Base-by-base conservation (phyloP, 1,140 invertebrate genomes). In the Drosophila novamexicana region DNA sequence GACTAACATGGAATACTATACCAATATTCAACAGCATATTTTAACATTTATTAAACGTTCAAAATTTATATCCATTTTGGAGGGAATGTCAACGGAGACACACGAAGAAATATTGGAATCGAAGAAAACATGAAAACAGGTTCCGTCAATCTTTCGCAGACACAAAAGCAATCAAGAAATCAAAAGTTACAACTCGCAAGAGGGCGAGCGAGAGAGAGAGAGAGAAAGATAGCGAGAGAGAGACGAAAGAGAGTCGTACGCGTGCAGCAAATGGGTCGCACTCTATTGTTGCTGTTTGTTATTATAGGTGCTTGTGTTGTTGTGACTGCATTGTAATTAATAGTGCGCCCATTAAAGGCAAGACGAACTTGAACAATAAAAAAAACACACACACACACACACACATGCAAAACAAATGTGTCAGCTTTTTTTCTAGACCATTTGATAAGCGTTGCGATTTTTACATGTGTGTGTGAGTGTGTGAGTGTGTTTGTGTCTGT, bases 241-340 rank as follows among this genome's bases (percentile, higher is more conserved):
- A 52, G 34, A 22, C 22, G 8, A 44, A 37, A 54, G 18, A 54
- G n/a, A 52, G 29, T 36, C 18, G 16, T 39, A 36, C 44, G 12
- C 22, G 45, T 32, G 61, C 40, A 53, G 53, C 44, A 57, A 68
- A 56, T 75, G 72, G 58, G 39, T 32, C 39, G 53, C 22, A 69
- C 40, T 59, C 14, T 52, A 12, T 47, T 56, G 29, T 54, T 61
- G 40, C 45, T 39, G 40, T 47, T 70, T 49, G 37, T 37, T 56
- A 7, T 44, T 66, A 42, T 58, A 18, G 65, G 37, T 68, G 32
- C 10, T 39, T 16, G 12, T 32, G 10, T 39, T 16, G 12, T 58
- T 72, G 63, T 54, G 29, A 49, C 54, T 64, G 68, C 56, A 65
- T 44, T 71, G 68, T 72, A 65, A 71, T 71, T 71, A 59, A 75